Conservation (phyloP, 1,140 invertebrate species). For the Drosophila ananassae region DNA sequence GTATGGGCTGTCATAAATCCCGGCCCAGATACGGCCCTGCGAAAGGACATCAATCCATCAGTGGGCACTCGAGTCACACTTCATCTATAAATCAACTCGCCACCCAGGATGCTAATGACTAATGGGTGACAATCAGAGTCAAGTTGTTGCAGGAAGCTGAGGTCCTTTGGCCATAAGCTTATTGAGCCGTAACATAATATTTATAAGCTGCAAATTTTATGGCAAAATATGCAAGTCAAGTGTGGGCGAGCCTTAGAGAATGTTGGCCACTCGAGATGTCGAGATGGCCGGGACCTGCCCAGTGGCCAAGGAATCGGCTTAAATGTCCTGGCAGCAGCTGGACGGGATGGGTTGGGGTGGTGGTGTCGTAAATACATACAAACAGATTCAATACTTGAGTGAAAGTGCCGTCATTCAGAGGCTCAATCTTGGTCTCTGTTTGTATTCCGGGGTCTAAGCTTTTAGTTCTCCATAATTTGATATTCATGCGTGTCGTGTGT, state of each 20-base stretch:
- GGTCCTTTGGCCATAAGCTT: conserved; percentile 45
- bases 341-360: conserved; percentile 6
- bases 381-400: conserved; percentile 65
- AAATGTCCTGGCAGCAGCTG: conserved; percentile 39
- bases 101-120: conserved; percentile 64
- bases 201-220: conserved; percentile 55
- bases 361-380: conserved; percentile 59
- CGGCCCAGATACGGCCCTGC: background rate
- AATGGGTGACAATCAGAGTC: conserved; percentile 63
- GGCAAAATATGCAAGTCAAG: conserved; percentile 52
- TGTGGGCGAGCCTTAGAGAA: conserved; percentile 10
- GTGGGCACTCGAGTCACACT: conserved; percentile 45
- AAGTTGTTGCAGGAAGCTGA: conserved; percentile 7
- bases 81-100: conserved; percentile 9
- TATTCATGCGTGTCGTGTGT: conserved; percentile 65
- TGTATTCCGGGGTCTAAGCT: conserved; percentile 46
- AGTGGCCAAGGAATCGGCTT: conserved; percentile 44
- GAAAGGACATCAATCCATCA: conserved; percentile 52
- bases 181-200: conserved; percentile 79
- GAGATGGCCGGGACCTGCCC: conserved; percentile 16
- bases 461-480: conserved; percentile 75
- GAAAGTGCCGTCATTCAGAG: conserved; percentile 7
- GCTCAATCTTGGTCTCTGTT: conserved; percentile 29
- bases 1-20: conserved; percentile 21
- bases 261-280: conserved; percentile 43